A percentile compares a stretch with the other conserved stretches of the same genome.
Conservation (phyloP, 1,140 invertebrate genomes). For the Argopecten irradians region DNA sequence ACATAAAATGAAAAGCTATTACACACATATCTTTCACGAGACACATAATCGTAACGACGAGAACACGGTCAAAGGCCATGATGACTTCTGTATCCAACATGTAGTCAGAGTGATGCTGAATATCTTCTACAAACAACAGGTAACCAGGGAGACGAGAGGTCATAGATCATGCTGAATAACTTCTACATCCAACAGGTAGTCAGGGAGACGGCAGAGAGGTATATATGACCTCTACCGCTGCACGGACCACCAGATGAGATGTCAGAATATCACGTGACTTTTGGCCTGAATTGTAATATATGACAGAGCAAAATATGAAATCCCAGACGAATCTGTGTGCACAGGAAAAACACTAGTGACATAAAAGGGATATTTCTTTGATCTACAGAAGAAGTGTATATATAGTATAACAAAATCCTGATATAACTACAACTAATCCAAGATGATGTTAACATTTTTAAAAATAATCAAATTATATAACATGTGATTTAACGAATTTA, state of each 20-base stretch:
- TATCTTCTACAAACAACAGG: neutral
- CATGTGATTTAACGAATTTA: no score
- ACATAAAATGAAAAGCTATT: no score
- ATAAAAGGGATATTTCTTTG: no score
- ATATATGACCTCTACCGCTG: slow-evolving; percentile 1
- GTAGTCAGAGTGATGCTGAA: neutral
- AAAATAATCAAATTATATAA: no score
- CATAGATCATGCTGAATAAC: neutral
- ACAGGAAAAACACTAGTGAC: no score
- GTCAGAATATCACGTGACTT: neutral
- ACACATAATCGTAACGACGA: neutral
- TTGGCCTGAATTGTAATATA: neutral
- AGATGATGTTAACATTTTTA: no score
- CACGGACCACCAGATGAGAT: slow-evolving; percentile 3
- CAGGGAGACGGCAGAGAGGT: slow-evolving; percentile 13
- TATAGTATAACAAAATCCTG: no score
- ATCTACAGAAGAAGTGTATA: no score
- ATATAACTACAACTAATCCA: no score
- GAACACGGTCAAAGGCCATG: neutral
- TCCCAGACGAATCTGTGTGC: no score
- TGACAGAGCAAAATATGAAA: no score
- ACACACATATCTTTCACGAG: no score
- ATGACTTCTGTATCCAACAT: neutral
- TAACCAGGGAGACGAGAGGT: neutral
- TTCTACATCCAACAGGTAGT: slow-evolving; percentile 16